Base-by-base conservation (phyloP, 1,140 invertebrate species). In the Telenomus remus region DNA sequence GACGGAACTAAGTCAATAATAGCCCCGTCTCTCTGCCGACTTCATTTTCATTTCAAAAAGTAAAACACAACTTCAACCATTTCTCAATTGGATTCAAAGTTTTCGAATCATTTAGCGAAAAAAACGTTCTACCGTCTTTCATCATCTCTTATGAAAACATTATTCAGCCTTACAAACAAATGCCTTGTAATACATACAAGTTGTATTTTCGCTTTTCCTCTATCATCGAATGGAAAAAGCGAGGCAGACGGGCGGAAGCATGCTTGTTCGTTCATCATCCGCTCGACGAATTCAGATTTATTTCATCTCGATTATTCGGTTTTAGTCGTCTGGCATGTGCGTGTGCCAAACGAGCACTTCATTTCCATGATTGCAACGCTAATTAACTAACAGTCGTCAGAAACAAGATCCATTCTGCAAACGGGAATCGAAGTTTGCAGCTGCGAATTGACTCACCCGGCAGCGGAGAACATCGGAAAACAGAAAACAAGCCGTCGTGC, bases 241-340 rank as follows among this genome's bases (percentile, higher is more conserved):
- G 53, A 47, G 12, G 48, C 59, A 14, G 54, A n/a, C 37, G 12
- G 51, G 27, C 57, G 72, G 72, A 75, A 75, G 64, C 59, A 53
- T 37, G 15, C 53, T 27, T 48, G 49, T 60, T 73, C 44, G 12
- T 44, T 61, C 39, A 33, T 61, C 50, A 63, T 35, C 13, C 48
- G 44, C n/a, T 48, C 48, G 57, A 68, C 71, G 65, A 74, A 75
- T 64, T 69, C 54, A 47, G 59, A 53, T 69, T 59, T 64, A 69
- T 68, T 75, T 68, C 64, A 61, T 63, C 57, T 60, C 72, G 44
- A 75, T 75, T 69, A 75, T 75, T 59, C 54, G 53, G 51, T 15
- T 75, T 75, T 75, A 37, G 59, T 59, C 35, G 59, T 3, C 19
- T 27, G 19, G 19, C 19, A 27, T 68, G 42, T 55, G 33, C 68